Conservation (phyloP, 2,797 vertebrate species). For the Trematomus bernacchii region DNA sequence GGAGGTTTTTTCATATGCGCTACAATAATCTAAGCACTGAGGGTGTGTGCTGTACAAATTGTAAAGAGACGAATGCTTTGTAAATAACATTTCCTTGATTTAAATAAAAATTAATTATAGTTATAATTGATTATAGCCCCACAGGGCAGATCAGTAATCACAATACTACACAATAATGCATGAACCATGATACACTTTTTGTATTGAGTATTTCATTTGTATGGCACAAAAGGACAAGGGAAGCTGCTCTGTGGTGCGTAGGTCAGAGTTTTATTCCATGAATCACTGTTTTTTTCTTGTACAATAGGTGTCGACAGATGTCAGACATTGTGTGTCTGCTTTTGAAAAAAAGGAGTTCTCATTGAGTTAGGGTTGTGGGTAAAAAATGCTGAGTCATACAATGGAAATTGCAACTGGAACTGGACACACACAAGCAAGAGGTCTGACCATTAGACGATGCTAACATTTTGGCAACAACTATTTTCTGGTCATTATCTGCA, state of each 20-base stretch:
- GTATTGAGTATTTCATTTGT: no score
- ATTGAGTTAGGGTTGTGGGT: neutral
- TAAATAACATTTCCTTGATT: no score
- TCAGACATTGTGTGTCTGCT: neutral
- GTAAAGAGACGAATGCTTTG: no score
- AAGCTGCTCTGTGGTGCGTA: constrained; percentile 1
- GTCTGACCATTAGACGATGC: no score
- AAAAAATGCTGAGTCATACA: neutral
- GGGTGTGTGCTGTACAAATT: no score
- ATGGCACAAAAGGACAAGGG: neutral
- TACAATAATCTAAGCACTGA: no score
- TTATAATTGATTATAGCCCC: neutral
- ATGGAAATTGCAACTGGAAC: neutral
- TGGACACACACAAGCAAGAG: neutral
- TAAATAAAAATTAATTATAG: neutral
- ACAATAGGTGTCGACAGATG: neutral
- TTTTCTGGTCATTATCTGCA: no score
- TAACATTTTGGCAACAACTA: neutral
- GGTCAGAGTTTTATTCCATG: neutral
- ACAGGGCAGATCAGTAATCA: neutral
- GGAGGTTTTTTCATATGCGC: no score
- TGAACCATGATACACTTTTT: no score
- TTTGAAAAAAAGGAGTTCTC: constrained; percentile 7
- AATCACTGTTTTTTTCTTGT: neutral
- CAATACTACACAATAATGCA: neutral